phyloP scores from a whole-genome alignment of 2,113 vertebrate species.

The Phrynocephalus versicolor region DNA sequence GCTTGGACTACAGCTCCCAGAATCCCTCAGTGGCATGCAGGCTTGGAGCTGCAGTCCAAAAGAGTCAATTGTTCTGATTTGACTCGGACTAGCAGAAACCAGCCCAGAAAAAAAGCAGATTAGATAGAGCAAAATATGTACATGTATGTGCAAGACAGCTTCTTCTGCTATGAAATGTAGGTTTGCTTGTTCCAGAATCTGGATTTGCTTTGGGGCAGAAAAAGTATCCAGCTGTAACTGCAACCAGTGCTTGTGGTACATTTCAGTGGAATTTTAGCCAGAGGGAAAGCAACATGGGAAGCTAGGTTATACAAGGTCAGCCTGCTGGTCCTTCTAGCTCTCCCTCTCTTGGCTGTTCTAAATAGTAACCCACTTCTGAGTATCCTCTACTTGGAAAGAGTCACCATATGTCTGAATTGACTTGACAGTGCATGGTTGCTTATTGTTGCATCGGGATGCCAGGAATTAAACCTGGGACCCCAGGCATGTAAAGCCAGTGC shows the following conservation, averaged over 20 bases:
- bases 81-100: background rate
- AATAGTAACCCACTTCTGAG: too few species aligned
- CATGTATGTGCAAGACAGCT: background rate
- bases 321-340: background rate
- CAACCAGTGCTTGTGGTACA: background rate
- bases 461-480: too few species aligned
- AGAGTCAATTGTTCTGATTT: too few species aligned
- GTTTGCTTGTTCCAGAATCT: background rate
- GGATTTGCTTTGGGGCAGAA: background rate
- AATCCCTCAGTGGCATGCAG: too few species aligned
- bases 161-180: background rate
- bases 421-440: too few species aligned
- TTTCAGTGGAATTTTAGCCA: background rate
- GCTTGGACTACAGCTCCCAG: too few species aligned
- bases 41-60: too few species aligned
- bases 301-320: background rate
- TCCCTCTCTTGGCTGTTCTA: background rate
- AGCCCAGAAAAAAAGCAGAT: background rate
- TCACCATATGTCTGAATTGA: too few species aligned
- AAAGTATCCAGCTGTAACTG: background rate
- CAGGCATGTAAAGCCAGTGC: background rate
- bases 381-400: too few species aligned
- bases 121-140: background rate
- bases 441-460: too few species aligned
- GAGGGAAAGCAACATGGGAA: background rate